Conservation (phyloP, 2,797 vertebrate genomes). For the Notolepis coatsorum region DNA sequence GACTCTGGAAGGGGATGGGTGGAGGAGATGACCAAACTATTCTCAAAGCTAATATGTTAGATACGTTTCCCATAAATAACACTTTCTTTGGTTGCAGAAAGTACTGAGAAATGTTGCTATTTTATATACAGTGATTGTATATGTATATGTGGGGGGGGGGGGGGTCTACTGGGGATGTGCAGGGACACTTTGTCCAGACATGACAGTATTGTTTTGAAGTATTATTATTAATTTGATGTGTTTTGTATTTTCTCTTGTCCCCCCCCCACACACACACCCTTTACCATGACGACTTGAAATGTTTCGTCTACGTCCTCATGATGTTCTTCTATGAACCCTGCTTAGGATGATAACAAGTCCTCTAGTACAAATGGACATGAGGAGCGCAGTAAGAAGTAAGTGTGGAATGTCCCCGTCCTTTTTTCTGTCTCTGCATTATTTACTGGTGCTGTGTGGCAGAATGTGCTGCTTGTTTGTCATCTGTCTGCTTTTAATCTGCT, state of each 20-base stretch:
- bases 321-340: slow-evolving; percentile 99
- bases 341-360: slow-evolving; percentile 99
- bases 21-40: slow-evolving; percentile 79
- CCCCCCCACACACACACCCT: slow-evolving; percentile 76
- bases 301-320: slow-evolving; percentile 98
- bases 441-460: too few species aligned
- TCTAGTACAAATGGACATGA: slow-evolving; percentile 99
- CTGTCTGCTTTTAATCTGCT: background rate
- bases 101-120: slow-evolving; percentile 69
- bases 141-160: slow-evolving; percentile 50
- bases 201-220: slow-evolving; percentile 71
- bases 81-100: slow-evolving; percentile 68
- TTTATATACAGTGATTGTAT: too few species aligned
- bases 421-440: too few species aligned
- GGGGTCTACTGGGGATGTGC: slow-evolving; percentile 73
- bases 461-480: background rate
- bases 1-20: slow-evolving; percentile 82
- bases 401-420: slow-evolving; percentile 8
- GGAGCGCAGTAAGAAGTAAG: slow-evolving; percentile 97
- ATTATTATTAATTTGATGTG: slow-evolving; percentile 81
- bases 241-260: slow-evolving; percentile 92
- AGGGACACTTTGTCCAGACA: slow-evolving; percentile 70
- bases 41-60: slow-evolving; percentile 74
- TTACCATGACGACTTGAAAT: slow-evolving; percentile 98
- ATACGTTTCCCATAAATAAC: slow-evolving; percentile 60